Evolutionary conservation across 2,888 invertebrate species (phyloP).

Genomic region (Phymatocera aterrima): DNA sequence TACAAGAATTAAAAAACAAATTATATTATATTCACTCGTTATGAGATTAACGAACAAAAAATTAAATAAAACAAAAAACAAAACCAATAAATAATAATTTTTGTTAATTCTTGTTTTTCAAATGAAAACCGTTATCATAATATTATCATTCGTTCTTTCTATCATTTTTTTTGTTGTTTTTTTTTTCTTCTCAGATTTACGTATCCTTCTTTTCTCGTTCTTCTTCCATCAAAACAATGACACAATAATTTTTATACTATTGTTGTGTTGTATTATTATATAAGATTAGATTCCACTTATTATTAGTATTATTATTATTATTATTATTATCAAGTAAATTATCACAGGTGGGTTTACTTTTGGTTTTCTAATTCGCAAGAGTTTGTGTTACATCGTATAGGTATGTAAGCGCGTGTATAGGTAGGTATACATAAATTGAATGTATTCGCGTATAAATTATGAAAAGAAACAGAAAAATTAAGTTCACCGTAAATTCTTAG

Average conservation of each 20-base stretch:
- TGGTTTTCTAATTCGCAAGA: conserved; percentile 55
- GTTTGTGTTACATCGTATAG: not conserved
- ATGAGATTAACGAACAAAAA: too few relatives aligned
- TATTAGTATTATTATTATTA: conserved; percentile 68
- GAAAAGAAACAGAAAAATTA: too few relatives aligned
- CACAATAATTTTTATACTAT: not conserved
- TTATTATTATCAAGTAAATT: conserved; percentile 55
- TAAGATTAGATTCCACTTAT: too few relatives aligned
- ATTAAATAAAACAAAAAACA: too few relatives aligned
- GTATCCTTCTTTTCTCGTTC: not conserved
- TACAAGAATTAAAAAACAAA: too few relatives aligned
- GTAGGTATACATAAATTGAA: not conserved
- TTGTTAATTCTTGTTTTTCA: not conserved
- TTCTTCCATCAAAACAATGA: not conserved
- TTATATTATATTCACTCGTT: too few relatives aligned
- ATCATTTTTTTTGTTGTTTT: too few relatives aligned
- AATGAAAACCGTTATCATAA: too few relatives aligned
- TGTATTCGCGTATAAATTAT: not conserved
- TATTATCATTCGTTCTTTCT: too few relatives aligned
- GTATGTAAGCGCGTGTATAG: not conserved
- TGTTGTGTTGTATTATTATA: too few relatives aligned
- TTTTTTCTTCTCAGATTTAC: too few relatives aligned
- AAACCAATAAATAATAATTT: not conserved
- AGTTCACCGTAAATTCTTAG: too few relatives aligned
- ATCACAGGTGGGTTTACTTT: conserved; percentile 69